Conservation (phyloP, 2,888 invertebrate species). For the Heteromurus nitidus region DNA sequence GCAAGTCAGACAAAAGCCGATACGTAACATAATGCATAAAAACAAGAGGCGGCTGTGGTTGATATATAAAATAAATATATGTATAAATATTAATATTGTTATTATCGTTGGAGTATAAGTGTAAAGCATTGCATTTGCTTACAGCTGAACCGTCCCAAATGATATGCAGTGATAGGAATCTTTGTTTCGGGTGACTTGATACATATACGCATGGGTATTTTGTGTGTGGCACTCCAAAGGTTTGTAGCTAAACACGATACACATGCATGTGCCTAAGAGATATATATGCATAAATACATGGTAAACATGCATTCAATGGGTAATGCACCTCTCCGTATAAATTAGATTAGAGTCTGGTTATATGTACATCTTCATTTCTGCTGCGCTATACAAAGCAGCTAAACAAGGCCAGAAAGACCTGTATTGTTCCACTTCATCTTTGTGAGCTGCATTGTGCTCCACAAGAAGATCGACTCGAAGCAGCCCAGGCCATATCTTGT, state of each 20-base stretch:
- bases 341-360: constrained; percentile 43
- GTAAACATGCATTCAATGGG: too few relatives aligned
- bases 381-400: constrained; percentile 5
- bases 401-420: constrained; percentile 52
- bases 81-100: too few relatives aligned
- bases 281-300: too few relatives aligned
- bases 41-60: constrained; percentile 7
- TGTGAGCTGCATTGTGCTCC: neutral
- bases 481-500: constrained; percentile 42
- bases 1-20: neutral
- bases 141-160: too few relatives aligned
- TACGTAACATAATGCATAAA: constrained; percentile 9
- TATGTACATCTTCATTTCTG: constrained; percentile 55
- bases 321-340: constrained; percentile 17
- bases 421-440: constrained; percentile 52
- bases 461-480: neutral
- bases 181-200: neutral
- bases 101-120: too few relatives aligned
- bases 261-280: too few relatives aligned
- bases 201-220: neutral
- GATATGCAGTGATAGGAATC: too few relatives aligned
- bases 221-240: too few relatives aligned
- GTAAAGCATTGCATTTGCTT: too few relatives aligned
- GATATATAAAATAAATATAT: too few relatives aligned
- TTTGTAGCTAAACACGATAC: too few relatives aligned